phyloP scores from a whole-genome alignment of 2,113 vertebrate genomes.

The Oreochromis aureus region DNA sequence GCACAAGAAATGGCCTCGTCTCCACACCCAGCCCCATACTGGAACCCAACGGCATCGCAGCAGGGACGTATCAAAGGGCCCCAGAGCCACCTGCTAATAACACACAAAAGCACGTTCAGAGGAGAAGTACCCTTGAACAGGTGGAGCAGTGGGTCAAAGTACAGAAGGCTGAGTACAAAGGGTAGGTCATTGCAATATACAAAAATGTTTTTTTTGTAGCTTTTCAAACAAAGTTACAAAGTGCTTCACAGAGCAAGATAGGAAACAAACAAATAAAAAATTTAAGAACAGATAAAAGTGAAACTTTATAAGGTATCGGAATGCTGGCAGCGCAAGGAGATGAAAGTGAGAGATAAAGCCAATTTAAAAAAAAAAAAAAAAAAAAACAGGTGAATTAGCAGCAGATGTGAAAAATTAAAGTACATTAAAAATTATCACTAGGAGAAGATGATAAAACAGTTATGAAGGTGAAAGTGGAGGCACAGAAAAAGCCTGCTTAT shows the following conservation, averaged over 20 bases:
- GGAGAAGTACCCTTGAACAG: slow-evolving; percentile 81
- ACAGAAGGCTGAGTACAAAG: slow-evolving; percentile 83
- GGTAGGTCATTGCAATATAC: slow-evolving; percentile 67
- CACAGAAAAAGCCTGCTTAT: background rate
- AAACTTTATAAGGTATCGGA: background rate
- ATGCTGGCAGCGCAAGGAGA: background rate
- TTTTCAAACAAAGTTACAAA: background rate
- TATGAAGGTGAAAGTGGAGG: background rate
- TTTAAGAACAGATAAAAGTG: background rate
- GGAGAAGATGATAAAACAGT: background rate
- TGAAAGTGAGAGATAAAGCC: background rate
- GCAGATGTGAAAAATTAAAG: background rate
- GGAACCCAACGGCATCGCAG: slow-evolving; percentile 86
- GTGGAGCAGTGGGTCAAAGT: slow-evolving; percentile 91
- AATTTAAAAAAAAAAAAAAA: background rate
- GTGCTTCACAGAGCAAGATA: background rate
- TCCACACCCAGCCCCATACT: slow-evolving; percentile 71
- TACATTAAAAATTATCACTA: background rate
- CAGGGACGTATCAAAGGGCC: slow-evolving; percentile 73
- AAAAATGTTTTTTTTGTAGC: background rate
- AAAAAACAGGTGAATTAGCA: background rate
- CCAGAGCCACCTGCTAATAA: slow-evolving; percentile 62
- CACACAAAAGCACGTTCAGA: slow-evolving; percentile 75
- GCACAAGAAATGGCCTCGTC: slow-evolving; percentile 76
- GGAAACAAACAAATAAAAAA: background rate